A percentile compares a stretch with the other conserved stretches of the same genome.
Evolutionary conservation across 2,113 vertebrate genomes (phyloP).

Genomic region (Anguilla rostrata): DNA sequence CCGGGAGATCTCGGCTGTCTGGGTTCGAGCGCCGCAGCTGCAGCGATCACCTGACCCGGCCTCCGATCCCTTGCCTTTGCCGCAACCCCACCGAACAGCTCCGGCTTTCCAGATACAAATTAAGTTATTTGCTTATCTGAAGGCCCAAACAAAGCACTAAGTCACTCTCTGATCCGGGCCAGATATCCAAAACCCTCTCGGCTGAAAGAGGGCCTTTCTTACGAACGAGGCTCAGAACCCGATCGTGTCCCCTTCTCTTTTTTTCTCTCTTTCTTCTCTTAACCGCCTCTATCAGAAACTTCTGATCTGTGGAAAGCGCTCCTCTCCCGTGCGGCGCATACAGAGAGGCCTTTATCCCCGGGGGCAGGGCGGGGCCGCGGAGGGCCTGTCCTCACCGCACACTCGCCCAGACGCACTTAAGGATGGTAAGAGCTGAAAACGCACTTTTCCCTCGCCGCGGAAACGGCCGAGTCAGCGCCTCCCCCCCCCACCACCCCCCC

Average conservation of each 20-base stretch:
- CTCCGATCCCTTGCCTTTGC: not conserved
- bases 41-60: not conserved
- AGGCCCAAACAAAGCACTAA: not conserved
- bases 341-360: conserved; percentile 26
- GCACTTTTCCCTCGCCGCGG: conserved; percentile 57
- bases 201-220: not conserved
- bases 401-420: conserved; percentile 51
- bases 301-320: conserved; percentile 57
- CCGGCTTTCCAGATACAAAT: not conserved
- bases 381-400: conserved; percentile 49
- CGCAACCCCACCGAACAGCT: not conserved
- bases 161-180: not conserved
- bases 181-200: not conserved
- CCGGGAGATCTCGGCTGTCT: not conserved
- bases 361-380: conserved; percentile 15
- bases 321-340: conserved; percentile 24
- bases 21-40: not conserved
- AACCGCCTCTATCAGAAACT: conserved; percentile 54
- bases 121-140: not conserved
- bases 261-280: conserved; percentile 8
- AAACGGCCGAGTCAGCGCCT: conserved; percentile 64
- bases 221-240: not conserved
- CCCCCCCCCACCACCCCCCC: conserved; percentile 18
- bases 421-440: conserved; percentile 68
- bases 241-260: not conserved